phyloP scores from a whole-genome alignment of 2,113 vertebrate genomes.

The Abramis brama region DNA sequence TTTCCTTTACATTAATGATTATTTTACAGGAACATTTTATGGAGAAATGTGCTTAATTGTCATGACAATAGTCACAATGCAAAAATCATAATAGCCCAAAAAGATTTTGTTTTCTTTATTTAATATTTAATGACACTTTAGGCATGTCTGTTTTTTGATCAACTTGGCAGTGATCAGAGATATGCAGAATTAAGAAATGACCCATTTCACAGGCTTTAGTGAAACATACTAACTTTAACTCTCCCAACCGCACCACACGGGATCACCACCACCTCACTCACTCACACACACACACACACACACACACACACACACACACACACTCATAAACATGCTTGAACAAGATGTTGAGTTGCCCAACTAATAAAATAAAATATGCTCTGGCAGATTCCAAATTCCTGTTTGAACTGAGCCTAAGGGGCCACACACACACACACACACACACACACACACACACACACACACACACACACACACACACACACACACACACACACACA shows the following conservation, averaged over 20 bases:
- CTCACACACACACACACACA: conserved; percentile 28
- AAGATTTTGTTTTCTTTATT: neutral
- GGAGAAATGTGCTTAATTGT: no score
- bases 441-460: no score
- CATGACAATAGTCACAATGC: neutral
- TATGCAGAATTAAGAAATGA: neutral
- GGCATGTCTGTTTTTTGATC: neutral
- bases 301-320: conserved; percentile 52
- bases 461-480: no score
- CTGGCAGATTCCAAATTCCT: conserved; percentile 78
- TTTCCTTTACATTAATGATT: neutral
- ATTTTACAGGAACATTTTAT: no score
- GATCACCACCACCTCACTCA: neutral
- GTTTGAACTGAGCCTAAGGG: conserved; percentile 45
- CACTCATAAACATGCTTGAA: conserved; percentile 68
- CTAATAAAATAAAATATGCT: conserved; percentile 79
- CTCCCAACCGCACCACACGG: neutral
- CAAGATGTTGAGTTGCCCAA: conserved; percentile 74
- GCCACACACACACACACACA: conserved; percentile 38
- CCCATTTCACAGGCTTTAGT: neutral
- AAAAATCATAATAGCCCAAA: no score
- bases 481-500: no score
- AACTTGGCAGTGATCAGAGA: no score
- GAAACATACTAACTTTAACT: neutral
- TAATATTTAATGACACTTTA: neutral